Evolutionary conservation across 2,888 invertebrate species (phyloP).

Genomic region (Latrodectus elegans): DNA sequence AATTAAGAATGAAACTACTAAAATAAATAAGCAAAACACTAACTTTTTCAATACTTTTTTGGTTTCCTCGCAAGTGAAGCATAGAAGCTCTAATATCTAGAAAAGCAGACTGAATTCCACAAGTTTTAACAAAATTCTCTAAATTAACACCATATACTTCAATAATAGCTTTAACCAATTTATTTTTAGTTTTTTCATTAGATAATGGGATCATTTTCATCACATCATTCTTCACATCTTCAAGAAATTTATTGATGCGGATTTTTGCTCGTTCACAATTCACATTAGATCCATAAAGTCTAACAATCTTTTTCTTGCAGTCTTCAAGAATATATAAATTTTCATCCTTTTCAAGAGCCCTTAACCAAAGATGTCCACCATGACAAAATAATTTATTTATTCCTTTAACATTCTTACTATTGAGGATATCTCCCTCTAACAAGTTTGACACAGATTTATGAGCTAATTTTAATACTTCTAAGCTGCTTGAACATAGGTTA

Average conservation of each 20-base stretch:
- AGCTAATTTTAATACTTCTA: slow-evolving; percentile 27
- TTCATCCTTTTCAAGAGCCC: slow-evolving; percentile 27
- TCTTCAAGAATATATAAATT: slow-evolving; percentile 38
- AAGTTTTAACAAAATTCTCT: slow-evolving; percentile 43
- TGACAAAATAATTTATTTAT: slow-evolving; percentile 60
- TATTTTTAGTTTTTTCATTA: slow-evolving; percentile 18
- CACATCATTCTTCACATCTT: slow-evolving; percentile 50
- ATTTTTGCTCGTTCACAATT: slow-evolving; percentile 25
- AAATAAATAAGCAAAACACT: background rate
- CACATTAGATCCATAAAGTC: slow-evolving; percentile 36
- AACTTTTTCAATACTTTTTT: slow-evolving; percentile 47
- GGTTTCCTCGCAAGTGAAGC: slow-evolving; percentile 29
- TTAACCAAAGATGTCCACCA: slow-evolving; percentile 59
- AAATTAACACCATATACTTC: slow-evolving; percentile 50
- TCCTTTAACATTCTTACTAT: slow-evolving; percentile 12
- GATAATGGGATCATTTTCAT: slow-evolving; percentile 34
- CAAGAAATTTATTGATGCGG: slow-evolving; percentile 27
- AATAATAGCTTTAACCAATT: slow-evolving; percentile 51
- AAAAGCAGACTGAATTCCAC: slow-evolving; percentile 24
- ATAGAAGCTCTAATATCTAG: slow-evolving; percentile 45
- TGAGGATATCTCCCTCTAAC: slow-evolving; percentile 46
- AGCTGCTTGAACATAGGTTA: slow-evolving; percentile 28
- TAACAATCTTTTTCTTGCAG: slow-evolving; percentile 17
- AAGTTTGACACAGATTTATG: slow-evolving; percentile 35
- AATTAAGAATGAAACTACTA: too few species aligned